phyloP scores from a whole-genome alignment of 2,113 vertebrate species.

The Dicentrarchus labrax region DNA sequence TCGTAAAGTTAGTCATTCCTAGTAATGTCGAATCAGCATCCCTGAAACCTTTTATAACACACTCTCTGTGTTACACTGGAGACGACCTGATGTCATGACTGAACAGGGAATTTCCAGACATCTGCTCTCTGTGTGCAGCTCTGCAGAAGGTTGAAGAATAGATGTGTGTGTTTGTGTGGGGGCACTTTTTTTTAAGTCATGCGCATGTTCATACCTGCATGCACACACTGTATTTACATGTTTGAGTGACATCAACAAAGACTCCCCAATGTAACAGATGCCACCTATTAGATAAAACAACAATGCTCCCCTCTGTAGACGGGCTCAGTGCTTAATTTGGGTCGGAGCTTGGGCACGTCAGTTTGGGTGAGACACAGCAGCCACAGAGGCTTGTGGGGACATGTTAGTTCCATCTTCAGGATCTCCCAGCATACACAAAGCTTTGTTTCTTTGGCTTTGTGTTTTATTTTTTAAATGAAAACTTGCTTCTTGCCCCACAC shows the following conservation, averaged over 20 bases:
- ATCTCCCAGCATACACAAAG: constrained; percentile 19
- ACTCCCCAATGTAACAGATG: constrained; percentile 21
- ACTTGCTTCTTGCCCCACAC: not conserved
- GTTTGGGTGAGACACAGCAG: constrained; percentile 4
- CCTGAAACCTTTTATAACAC: constrained; percentile 5
- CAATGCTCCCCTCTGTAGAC: constrained; percentile 39
- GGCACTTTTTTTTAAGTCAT: constrained; percentile 10
- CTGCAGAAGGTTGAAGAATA: constrained; percentile 13
- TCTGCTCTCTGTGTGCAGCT: constrained; percentile 49
- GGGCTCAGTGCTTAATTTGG: constrained; percentile 8
- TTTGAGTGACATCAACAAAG: constrained; percentile 37
- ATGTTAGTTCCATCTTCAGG: constrained; percentile 32
- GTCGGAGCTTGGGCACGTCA: constrained; percentile 21
- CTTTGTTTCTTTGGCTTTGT: constrained; percentile 38
- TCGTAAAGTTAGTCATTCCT: not conserved
- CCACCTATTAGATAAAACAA: constrained; percentile 38
- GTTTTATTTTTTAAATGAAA: constrained; percentile 25
- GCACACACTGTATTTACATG: constrained; percentile 29
- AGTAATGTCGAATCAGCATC: constrained; percentile 43
- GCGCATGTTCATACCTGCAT: constrained; percentile 48
- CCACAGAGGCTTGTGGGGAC: constrained; percentile 38
- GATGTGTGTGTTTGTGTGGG: constrained; percentile 12
- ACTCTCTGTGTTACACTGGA: constrained; percentile 9
- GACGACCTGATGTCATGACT: constrained; percentile 55
- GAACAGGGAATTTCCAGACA: constrained; percentile 69